These are phyloP conservation scores for Odontomyia ornata DNA, from an alignment of 2,888 invertebrate genomes.

Conservation along the genomic window DNA sequence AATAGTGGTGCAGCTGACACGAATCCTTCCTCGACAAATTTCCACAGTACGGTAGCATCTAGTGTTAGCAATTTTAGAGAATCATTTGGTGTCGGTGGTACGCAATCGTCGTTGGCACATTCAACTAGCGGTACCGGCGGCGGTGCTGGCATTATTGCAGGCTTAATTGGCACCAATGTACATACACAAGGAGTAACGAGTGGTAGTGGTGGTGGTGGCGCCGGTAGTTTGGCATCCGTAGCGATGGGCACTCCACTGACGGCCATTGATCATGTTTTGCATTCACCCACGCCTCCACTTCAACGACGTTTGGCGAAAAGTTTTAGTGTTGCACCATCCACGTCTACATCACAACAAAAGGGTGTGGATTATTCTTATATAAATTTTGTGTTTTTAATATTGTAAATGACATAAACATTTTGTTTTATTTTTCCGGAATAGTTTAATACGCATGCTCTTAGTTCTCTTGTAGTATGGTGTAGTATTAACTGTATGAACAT, in stretches of 20 bases:
- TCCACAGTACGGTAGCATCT: constrained; percentile 46
- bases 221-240: constrained; percentile 54
- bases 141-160: constrained; percentile 27
- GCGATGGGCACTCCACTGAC: constrained; percentile 37
- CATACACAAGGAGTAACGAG: constrained; percentile 31
- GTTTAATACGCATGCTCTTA: not conserved
- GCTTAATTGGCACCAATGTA: constrained; percentile 37
- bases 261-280: constrained; percentile 65
- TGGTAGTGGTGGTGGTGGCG: constrained; percentile 56
- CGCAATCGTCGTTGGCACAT: constrained; percentile 39
- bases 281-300: constrained; percentile 83
- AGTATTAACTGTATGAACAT: too few species aligned
- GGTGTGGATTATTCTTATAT: constrained; percentile 57
- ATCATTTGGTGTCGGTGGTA: constrained; percentile 46
- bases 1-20: constrained; percentile 52
- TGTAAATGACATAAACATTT: constrained; percentile 3
- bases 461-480: too few species aligned
- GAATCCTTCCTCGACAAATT: constrained; percentile 32
- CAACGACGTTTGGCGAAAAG: constrained; percentile 90
- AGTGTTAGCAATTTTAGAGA: constrained; percentile 50
- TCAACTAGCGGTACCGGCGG: constrained; percentile 6
- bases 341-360: constrained; percentile 66
- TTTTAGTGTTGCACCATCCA: constrained; percentile 85
- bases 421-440: not conserved
- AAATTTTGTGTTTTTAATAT: not conserved